Conservation (phyloP, 2,888 invertebrate genomes). For the Perdita meconis region DNA sequence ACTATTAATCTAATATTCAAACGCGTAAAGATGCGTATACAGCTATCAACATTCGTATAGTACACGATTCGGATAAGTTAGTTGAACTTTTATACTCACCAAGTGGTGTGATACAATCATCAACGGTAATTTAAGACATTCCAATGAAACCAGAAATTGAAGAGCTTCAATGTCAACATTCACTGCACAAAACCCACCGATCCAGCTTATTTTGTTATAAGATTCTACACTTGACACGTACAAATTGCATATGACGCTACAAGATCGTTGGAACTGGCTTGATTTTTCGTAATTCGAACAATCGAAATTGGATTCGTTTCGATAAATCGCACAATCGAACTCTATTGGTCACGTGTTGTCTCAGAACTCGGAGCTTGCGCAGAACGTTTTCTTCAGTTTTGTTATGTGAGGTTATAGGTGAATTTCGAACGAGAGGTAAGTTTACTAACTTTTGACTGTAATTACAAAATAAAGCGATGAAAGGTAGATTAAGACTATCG, state of each 20-base stretch:
- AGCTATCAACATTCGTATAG: neutral
- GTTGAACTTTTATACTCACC: neutral
- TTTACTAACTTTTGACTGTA: neutral
- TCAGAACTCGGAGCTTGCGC: slow-evolving; percentile 25
- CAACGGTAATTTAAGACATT: neutral
- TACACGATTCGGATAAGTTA: neutral
- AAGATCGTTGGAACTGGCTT: neutral
- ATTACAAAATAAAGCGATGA: neutral
- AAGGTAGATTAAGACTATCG: too few species aligned
- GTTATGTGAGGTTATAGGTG: slow-evolving; percentile 6
- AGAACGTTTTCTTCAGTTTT: slow-evolving; percentile 33
- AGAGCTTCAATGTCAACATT: neutral
- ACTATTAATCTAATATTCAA: slow-evolving; percentile 21
- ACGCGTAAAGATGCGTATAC: neutral
- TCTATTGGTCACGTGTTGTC: slow-evolving; percentile 13
- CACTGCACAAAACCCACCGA: slow-evolving; percentile 1
- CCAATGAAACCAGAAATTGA: neutral
- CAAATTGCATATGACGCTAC: neutral
- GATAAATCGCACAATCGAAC: neutral
- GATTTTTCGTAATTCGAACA: slow-evolving; percentile 17
- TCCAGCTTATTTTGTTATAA: neutral
- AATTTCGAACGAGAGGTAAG: slow-evolving; percentile 50
- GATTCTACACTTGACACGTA: neutral
- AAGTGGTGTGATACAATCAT: neutral
- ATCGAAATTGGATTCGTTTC: slow-evolving; percentile 51